A percentile compares a stretch with the other conserved stretches of the same genome.
These are phyloP conservation scores for Acyrthosiphon pisum DNA, from an alignment of 1,140 invertebrate species.

Conservation along the genomic window DNA sequence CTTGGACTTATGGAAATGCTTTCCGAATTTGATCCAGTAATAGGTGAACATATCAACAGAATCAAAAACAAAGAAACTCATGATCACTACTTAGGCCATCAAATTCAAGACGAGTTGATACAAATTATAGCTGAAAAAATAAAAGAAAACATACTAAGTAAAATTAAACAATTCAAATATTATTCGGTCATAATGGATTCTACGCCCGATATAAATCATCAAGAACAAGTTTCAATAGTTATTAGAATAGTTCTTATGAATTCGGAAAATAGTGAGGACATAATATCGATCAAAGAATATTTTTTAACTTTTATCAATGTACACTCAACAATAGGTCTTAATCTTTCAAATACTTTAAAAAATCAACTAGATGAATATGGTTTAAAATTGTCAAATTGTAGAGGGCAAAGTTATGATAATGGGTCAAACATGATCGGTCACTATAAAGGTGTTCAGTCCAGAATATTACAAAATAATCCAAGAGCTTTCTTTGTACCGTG, in stretches of 20 bases:
- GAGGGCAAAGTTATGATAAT: not conserved
- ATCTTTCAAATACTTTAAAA: not conserved
- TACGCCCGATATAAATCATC: not conserved
- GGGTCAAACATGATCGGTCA: constrained; percentile 28
- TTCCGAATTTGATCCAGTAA: not conserved
- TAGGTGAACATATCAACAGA: not conserved
- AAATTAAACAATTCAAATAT: not conserved
- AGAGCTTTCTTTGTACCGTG: not conserved
- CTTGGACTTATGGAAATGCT: constrained; percentile 1
- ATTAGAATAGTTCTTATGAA: not conserved
- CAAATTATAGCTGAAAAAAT: not conserved
- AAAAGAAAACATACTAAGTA: not conserved
- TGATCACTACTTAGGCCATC: not conserved
- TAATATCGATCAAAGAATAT: not conserved
- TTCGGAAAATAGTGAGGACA: not conserved
- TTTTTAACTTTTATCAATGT: not conserved
- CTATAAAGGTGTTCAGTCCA: not conserved
- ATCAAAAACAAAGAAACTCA: not conserved
- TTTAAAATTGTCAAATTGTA: constrained; percentile 38
- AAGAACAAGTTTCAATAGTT: not conserved
- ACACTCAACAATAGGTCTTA: not conserved
- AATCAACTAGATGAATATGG: constrained; percentile 5
- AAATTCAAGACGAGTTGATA: not conserved
- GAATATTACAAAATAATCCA: constrained; percentile 13
- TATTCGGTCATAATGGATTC: not conserved